Conservation (phyloP, 2,888 invertebrate species). For the Protonemura montana region DNA sequence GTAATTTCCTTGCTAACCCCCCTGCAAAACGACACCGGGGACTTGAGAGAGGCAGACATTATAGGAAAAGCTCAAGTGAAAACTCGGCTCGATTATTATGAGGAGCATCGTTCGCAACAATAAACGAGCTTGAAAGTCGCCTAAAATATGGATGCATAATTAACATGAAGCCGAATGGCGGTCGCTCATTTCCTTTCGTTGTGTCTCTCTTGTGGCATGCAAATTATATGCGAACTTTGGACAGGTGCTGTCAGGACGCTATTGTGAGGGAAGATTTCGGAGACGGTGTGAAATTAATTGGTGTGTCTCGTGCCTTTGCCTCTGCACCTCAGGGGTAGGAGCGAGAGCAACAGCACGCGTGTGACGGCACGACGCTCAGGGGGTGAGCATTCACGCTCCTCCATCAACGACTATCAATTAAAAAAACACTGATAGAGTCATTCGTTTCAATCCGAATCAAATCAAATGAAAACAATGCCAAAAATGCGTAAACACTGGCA, state of each 20-base stretch:
- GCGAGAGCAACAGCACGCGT: too few relatives aligned
- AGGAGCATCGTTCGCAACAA: not conserved
- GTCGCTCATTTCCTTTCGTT: not conserved
- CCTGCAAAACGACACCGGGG: not conserved
- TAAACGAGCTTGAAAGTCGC: constrained; percentile 7
- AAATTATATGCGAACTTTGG: not conserved
- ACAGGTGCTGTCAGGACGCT: not conserved
- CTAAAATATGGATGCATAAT: not conserved
- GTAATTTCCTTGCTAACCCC: not conserved
- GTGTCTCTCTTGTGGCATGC: not conserved
- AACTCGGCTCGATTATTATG: not conserved
- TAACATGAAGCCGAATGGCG: not conserved
- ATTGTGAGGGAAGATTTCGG: constrained; percentile 1
- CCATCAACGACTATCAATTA: too few relatives aligned
- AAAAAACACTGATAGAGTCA: too few relatives aligned
- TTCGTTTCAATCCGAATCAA: too few relatives aligned
- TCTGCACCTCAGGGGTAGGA: too few relatives aligned
- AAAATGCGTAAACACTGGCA: too few relatives aligned
- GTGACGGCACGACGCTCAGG: too few relatives aligned
- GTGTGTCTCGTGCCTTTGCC: constrained; percentile 9
- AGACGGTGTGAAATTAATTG: constrained; percentile 35
- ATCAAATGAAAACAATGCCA: too few relatives aligned
- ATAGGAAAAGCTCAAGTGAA: not conserved
- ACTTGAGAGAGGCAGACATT: not conserved
- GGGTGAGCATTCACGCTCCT: too few relatives aligned